phyloP scores from a whole-genome alignment of 2,888 invertebrate genomes.

The Rhorus exstirpatorius region DNA sequence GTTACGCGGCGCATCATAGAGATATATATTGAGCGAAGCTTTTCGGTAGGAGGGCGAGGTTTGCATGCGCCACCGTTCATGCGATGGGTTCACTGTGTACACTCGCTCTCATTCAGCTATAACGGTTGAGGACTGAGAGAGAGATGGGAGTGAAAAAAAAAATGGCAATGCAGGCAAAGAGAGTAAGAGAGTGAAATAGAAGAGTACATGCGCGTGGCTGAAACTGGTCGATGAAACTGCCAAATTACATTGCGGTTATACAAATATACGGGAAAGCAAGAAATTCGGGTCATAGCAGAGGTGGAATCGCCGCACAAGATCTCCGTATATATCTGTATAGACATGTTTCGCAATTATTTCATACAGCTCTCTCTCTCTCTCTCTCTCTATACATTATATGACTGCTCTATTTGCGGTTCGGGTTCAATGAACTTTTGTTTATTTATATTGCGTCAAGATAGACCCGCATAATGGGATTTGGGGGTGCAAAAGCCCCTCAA shows the following conservation, averaged over 20 bases:
- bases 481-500: conserved; percentile 44
- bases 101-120: conserved; percentile 39
- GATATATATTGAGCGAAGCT: conserved; percentile 20
- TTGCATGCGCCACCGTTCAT: conserved; percentile 37
- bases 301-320: conserved; percentile 19
- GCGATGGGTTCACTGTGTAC: conserved; percentile 23
- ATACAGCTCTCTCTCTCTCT: conserved; percentile 16
- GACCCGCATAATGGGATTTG: conserved; percentile 67
- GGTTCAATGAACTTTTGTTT: conserved; percentile 72
- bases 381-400: neutral
- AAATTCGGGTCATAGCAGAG: conserved; percentile 70
- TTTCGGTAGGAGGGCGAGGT: conserved; percentile 39
- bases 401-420: conserved; percentile 26
- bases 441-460: conserved; percentile 65
- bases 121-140: conserved; percentile 20
- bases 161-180: conserved; percentile 47
- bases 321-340: conserved; percentile 39
- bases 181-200: conserved; percentile 17
- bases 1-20: conserved; percentile 45
- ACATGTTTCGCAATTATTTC: conserved; percentile 65
- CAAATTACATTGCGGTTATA: conserved; percentile 74
- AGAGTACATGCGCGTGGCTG: conserved; percentile 37
- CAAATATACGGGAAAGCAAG: conserved; percentile 72
- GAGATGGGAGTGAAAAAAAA: conserved; percentile 40
- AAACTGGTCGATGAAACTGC: conserved; percentile 71